phyloP scores from a whole-genome alignment of 1,140 invertebrate genomes.

The Saccostrea glomerata region DNA sequence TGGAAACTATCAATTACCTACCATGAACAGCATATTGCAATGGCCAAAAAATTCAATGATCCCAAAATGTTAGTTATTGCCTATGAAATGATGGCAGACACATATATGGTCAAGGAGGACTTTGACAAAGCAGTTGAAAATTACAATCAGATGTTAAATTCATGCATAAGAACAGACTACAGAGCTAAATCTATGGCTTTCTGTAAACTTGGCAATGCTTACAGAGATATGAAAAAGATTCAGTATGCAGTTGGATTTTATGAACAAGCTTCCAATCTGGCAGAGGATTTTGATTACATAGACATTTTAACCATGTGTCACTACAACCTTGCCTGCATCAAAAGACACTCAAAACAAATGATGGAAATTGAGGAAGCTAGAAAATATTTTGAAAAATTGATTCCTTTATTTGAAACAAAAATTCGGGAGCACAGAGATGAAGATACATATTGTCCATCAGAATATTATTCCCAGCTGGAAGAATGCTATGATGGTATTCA shows the following conservation, averaged over 20 bases:
- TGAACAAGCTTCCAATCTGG: conserved; percentile 66
- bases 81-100: conserved; percentile 74
- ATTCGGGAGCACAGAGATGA: conserved; percentile 70
- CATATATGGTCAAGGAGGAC: conserved; percentile 70
- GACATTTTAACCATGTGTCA: conserved; percentile 71
- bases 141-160: conserved; percentile 66
- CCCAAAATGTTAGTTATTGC: conserved; percentile 66
- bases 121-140: conserved; percentile 66
- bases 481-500: conserved; percentile 75
- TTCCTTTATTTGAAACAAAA: conserved; percentile 72
- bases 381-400: conserved; percentile 71
- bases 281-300: conserved; percentile 66
- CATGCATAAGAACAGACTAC: conserved; percentile 61
- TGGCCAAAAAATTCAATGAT: conserved; percentile 66
- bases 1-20: conserved; percentile 70
- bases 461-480: conserved; percentile 68
- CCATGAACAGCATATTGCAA: conserved; percentile 73
- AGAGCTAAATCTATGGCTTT: conserved; percentile 63
- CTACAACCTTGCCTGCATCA: conserved; percentile 72
- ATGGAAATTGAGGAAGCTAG: conserved; percentile 70
- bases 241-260: conserved; percentile 73
- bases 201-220: conserved; percentile 73
- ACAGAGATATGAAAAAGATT: conserved; percentile 62
- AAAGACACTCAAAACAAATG: conserved; percentile 71
- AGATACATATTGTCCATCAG: conserved; percentile 69